Conservation (phyloP, 2,113 vertebrate genomes). For the Sphaerodactylus townsendi region DNA sequence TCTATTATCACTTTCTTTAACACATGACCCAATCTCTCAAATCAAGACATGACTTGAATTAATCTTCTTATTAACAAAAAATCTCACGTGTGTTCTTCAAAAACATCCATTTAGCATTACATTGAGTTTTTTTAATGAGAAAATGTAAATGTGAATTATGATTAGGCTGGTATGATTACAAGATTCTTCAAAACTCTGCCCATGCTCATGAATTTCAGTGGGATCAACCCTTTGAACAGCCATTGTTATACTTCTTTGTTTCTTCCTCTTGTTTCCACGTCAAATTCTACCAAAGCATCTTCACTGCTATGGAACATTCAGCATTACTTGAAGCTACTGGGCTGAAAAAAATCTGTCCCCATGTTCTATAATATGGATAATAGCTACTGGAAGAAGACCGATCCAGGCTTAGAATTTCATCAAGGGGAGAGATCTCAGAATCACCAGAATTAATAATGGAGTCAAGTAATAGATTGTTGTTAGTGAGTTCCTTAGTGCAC, state of each 20-base stretch:
- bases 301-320: rapidly evolving
- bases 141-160: constrained; percentile 6
- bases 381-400: not conserved
- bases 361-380: constrained; percentile 56
- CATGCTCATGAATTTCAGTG: not conserved
- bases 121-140: not conserved
- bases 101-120: not conserved
- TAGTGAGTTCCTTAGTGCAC: not conserved
- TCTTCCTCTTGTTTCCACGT: not conserved
- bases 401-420: rapidly evolving
- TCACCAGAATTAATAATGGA: not conserved
- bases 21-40: constrained; percentile 14
- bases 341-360: constrained; percentile 27
- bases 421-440: rapidly evolving
- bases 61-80: no score
- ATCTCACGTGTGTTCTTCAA: not conserved
- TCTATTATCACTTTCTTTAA: no score
- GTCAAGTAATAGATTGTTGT: not conserved
- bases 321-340: not conserved
- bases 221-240: constrained; percentile 30
- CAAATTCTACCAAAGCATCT: not conserved
- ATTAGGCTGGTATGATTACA: not conserved
- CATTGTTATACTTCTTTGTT: not conserved
- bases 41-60: not conserved
- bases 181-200: not conserved